Evolutionary conservation across 2,888 invertebrate species (phyloP).

Genomic region (Caenorhabditis sp.): DNA sequence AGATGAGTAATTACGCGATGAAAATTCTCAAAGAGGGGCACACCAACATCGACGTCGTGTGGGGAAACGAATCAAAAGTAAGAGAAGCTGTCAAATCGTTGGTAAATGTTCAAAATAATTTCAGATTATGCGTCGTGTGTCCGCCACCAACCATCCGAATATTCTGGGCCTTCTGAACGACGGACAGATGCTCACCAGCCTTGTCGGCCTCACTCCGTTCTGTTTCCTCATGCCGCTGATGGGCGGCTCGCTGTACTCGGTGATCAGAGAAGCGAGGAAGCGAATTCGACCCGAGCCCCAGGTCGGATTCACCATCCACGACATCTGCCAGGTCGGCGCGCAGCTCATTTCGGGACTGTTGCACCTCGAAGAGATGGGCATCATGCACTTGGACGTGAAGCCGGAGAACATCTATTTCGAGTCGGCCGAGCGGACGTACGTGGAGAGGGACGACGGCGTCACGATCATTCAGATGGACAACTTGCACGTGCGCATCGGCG

Average conservation of each 20-base stretch:
- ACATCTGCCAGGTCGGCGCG: not conserved
- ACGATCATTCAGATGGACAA: not conserved
- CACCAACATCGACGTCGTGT: not conserved
- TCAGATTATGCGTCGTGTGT: no score
- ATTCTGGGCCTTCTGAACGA: no score
- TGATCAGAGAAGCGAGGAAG: not conserved
- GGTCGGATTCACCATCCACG: not conserved
- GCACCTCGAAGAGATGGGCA: not conserved
- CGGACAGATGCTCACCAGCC: no score
- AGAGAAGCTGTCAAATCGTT: no score
- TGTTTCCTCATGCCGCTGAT: not conserved
- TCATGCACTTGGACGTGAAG: constrained; percentile 20
- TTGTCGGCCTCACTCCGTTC: no score
- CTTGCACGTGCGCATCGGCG: not conserved
- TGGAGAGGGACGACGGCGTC: not conserved
- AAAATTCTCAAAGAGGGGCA: not conserved
- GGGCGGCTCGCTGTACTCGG: not conserved
- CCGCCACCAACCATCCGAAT: no score
- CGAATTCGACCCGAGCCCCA: no score
- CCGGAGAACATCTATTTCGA: constrained; percentile 17
- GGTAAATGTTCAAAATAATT: no score
- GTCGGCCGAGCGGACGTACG: not conserved
- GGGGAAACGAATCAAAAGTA: not conserved
- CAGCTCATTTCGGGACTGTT: not conserved
- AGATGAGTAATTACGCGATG: not conserved